phyloP scores from a whole-genome alignment of 2,113 vertebrate species.

The Platysternon megacephalum region DNA sequence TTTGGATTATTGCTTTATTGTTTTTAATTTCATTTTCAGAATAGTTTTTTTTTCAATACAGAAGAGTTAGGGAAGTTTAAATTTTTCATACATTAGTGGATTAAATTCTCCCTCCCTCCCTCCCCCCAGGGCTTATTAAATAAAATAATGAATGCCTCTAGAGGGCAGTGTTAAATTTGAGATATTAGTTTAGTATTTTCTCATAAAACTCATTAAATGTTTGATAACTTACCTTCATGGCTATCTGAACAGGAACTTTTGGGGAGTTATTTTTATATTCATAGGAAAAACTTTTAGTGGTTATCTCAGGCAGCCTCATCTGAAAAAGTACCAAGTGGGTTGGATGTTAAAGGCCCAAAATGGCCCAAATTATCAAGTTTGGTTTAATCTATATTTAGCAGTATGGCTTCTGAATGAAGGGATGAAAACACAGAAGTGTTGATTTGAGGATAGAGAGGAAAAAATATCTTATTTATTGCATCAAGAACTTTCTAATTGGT shows the following conservation, averaged over 20 bases:
- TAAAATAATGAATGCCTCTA: slow-evolving; percentile 59
- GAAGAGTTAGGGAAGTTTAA: rapidly evolving
- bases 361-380: neutral
- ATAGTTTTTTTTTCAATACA: neutral
- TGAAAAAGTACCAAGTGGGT: rapidly evolving
- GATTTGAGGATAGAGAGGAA: neutral
- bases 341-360: neutral
- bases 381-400: neutral
- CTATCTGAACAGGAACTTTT: neutral
- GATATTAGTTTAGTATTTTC: slow-evolving; percentile 34
- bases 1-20: neutral
- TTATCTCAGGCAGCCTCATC: neutral
- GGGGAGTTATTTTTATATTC: neutral
- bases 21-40: neutral
- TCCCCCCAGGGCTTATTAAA: neutral
- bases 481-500: neutral
- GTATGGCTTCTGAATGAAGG: neutral
- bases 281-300: neutral
- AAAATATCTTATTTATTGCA: neutral
- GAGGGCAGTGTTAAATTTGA: slow-evolving; percentile 78
- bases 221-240: neutral
- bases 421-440: neutral
- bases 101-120: neutral
- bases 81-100: neutral
- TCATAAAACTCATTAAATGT: neutral